Base-by-base conservation (phyloP, 1,140 invertebrate species). In the Drosophila mayri region DNA sequence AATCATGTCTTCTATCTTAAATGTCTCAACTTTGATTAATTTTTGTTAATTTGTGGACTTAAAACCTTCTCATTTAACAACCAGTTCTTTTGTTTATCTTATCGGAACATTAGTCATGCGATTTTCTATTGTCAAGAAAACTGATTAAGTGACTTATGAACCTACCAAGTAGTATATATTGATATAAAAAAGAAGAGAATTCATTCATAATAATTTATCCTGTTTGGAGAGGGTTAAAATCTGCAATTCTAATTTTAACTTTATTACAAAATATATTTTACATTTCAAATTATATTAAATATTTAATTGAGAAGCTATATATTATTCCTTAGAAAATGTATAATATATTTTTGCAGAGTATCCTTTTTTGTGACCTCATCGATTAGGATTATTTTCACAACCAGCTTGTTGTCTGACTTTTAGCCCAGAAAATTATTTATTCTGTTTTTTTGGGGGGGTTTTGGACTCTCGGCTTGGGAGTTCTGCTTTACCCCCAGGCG, bases 391-490 rank as follows among this genome's bases (percentile, higher is more conserved):
- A 28, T 70, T 47, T 52, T 28, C 12, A 12, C 32, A 43, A 3
- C 16, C 64, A 71, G 35, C 46, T 66, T 66, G 22, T 52, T 52
- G 62, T 52, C 66, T 54, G 66, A 54, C 66, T 55, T 37, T 47
- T 54, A 35, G 38, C 22, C 54, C 52, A 72, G 30, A 72, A 90
- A 88, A 84, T 88, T 84, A 88, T 88, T 88, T 88, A 88, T 88
- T 86, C 85, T 59, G 67, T 77, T 64, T 81, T 14, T 35, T 35
- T 35, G 11, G 25, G 18, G 10, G 18, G n/a, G n/a, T 1, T 25
- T 25, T 3, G 28, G 20, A 16, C 30, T 25, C 59, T 49, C 37
- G 12, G 38, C 43, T 35, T 49, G 52, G 43, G 52, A 71, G 22
- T 72, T 72, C 10, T 72, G 9, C n/a, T 28, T 59, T 37, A 37